A percentile compares a stretch with the other conserved stretches of the same genome.
Conservation (phyloP, 2,797 vertebrate species). For the Miichthys miiuy region DNA sequence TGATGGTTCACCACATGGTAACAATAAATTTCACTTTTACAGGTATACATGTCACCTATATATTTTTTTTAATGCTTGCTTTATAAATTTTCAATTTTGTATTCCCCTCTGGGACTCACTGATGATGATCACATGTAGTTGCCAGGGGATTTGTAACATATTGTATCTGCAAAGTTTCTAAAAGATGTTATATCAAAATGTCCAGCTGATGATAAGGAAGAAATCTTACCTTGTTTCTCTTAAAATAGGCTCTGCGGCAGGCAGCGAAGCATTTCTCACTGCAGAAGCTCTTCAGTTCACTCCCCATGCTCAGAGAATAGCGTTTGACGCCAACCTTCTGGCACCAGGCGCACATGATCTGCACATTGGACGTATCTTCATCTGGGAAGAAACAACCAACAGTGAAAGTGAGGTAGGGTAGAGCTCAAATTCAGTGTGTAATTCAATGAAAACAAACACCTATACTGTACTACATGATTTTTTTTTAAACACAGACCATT, state of each 20-base stretch:
- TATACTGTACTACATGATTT: neutral
- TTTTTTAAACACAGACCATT: neutral
- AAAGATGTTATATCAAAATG: conserved; percentile 17
- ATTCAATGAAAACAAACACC: neutral
- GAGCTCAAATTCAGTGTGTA: neutral
- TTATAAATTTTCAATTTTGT: neutral
- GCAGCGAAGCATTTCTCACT: conserved; percentile 99
- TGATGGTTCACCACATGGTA: neutral
- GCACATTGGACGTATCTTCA: conserved; percentile 96
- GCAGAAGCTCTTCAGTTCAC: conserved; percentile 99
- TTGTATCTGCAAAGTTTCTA: conserved; percentile 30
- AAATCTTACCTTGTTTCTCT: conserved; percentile 97
- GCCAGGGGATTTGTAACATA: conserved; percentile 31
- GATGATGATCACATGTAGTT: conserved; percentile 13
- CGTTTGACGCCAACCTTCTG: conserved; percentile 99
- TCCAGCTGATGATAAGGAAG: conserved; percentile 25
- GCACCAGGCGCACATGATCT: conserved; percentile 99
- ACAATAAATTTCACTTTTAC: neutral
- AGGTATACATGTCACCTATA: neutral
- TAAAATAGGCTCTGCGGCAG: conserved; percentile 98
- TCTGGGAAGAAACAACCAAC: conserved; percentile 81
- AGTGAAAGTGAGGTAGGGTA: conserved; percentile 13
- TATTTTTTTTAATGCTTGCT: neutral
- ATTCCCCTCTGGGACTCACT: conserved; percentile 10
- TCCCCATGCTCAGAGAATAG: conserved; percentile 99